Percentiles rank a stretch among this genome's conserved stretches.
phyloP scores from a whole-genome alignment of 2,888 invertebrate genomes.

The Phasia obesa region DNA sequence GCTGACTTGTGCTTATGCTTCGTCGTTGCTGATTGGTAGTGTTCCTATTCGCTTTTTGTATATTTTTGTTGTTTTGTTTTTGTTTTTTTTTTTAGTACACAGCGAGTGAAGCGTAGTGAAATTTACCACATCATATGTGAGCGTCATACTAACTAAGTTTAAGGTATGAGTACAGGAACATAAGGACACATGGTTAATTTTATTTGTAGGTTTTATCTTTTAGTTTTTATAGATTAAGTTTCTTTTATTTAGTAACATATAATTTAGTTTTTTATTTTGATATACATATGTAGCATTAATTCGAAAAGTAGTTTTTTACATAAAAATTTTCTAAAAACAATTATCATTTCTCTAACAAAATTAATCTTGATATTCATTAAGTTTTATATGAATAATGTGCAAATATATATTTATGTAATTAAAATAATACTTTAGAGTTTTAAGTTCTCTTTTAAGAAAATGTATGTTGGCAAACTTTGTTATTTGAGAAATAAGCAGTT shows the following conservation, averaged over 20 bases:
- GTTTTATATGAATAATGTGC: too few relatives aligned
- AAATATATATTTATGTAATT: too few relatives aligned
- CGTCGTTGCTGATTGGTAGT: slow-evolving; percentile 69
- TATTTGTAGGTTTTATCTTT: not conserved
- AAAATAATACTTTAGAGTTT: too few relatives aligned
- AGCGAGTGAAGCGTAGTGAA: not conserved
- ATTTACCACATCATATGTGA: slow-evolving; percentile 41
- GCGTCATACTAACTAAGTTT: slow-evolving; percentile 8
- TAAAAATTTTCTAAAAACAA: too few relatives aligned
- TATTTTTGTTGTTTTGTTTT: slow-evolving; percentile 23
- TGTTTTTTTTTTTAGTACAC: slow-evolving; percentile 11
- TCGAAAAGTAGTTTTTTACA: too few relatives aligned
- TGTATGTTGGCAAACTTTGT: too few relatives aligned
- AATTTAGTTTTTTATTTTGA: too few relatives aligned
- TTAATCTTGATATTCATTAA: too few relatives aligned
- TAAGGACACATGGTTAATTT: not conserved
- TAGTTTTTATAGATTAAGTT: not conserved
- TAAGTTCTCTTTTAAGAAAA: too few relatives aligned
- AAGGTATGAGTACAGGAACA: slow-evolving; percentile 2
- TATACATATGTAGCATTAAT: too few relatives aligned
- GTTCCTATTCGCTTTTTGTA: slow-evolving; percentile 68
- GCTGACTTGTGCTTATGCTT: slow-evolving; percentile 59
- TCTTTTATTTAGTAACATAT: not conserved
- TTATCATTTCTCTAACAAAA: too few relatives aligned
- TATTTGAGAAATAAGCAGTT: too few relatives aligned